Conservation (phyloP, 1,140 invertebrate genomes). For the Conus betulinus region DNA sequence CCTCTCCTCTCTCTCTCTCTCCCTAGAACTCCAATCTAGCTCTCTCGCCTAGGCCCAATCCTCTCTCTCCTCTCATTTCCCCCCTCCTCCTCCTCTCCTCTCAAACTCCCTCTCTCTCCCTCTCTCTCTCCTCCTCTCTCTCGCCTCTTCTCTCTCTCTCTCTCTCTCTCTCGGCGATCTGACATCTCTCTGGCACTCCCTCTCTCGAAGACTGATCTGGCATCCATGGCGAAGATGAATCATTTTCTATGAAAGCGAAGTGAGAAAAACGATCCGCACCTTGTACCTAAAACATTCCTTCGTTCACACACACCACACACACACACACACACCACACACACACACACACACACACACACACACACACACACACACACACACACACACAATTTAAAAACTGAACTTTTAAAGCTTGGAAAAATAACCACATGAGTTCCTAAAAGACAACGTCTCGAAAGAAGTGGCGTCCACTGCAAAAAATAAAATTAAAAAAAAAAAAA, state of each 20-base stretch:
- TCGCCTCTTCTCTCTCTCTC: too few species aligned
- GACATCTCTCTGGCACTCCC: too few species aligned
- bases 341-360: neutral
- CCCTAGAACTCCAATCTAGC: too few species aligned
- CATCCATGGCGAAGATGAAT: too few species aligned
- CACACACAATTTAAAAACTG: neutral
- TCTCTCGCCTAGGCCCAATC: too few species aligned
- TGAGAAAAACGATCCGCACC: neutral
- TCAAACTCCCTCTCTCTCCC: neutral
- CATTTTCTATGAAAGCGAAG: neutral
- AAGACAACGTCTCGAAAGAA: neutral
- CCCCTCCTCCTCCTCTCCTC: neutral
- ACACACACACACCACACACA: too few species aligned
- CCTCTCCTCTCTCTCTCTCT: too few species aligned
- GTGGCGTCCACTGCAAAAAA: neutral
- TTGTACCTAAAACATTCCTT: neutral
- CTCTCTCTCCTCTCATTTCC: too few species aligned
- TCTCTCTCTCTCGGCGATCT: too few species aligned
- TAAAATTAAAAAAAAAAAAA: neutral
- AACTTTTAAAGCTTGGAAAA: neutral
- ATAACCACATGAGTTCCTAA: neutral
- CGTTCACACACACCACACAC: too few species aligned
- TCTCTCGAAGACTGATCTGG: too few species aligned
- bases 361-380: neutral
- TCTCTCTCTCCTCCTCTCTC: too few species aligned